Evolutionary conservation across 2,797 vertebrate genomes (phyloP), one percentile per base, ranked within the genome.

Genomic region (Gadopsis marmoratus): DNA sequence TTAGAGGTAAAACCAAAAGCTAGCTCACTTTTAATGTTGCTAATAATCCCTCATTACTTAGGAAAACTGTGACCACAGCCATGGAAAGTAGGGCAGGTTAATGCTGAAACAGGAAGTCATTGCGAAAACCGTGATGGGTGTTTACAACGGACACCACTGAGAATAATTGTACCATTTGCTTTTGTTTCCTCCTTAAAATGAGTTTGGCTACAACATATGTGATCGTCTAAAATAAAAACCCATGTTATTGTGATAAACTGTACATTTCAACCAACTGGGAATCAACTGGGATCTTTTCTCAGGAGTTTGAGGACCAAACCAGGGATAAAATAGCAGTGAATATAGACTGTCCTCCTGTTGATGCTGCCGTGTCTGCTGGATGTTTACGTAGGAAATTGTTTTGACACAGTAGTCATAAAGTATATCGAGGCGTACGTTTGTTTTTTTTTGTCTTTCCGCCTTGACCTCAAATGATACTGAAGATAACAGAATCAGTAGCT

Each of bases 391-490:
- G 5, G 8, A 13, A 54, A 19, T 7, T 47, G 6, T 47, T 47
- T 47, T 45, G 12, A 14, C 1, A n/a, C 14, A 0, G 19, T 19
- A n/a, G 43, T 35, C 31, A 48, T 43, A 13, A 64, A 35, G 11
- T 50, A 35, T 7, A 33, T 33, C 41, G 14, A 50, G 7, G 4
- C n/a, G 9, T 51, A 11, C 16, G 13, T 12, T n/a, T 37, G 48
- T 62, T 37, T 55, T 8, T 33, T 23, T 35, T 5, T n/a, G 12
- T 43, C 29, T 50, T 35, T 59, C 9, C 3, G 16, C 14, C n/a
- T 4, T 78, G 71, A 62, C 70, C 85, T 81, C 19, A 48, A 11
- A 59, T 67, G 61, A 68, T 21, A 26, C 8, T 41, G 13, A 23
- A 55, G 71, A 64, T 73, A 37, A 53, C 39, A 19, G 3, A 19